A percentile compares a stretch with the other conserved stretches of the same genome.
Conservation (phyloP, 2,797 vertebrate genomes). For the Crenichthys baileyi region DNA sequence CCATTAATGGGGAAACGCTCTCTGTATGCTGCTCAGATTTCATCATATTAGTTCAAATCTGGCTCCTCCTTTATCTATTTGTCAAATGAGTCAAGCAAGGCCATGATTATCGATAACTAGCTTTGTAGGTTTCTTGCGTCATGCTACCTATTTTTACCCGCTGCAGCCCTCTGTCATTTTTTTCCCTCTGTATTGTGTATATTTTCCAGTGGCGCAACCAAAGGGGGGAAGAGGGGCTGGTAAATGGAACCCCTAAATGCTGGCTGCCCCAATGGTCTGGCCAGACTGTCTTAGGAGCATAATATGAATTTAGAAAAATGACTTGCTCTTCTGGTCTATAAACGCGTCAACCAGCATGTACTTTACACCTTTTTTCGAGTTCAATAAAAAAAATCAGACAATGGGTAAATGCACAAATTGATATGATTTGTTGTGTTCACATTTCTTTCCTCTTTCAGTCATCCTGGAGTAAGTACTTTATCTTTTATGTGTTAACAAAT, state of each 20-base stretch:
- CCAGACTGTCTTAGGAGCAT: neutral
- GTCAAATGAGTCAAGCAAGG: neutral
- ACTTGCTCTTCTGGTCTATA: too few species aligned
- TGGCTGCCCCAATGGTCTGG: neutral
- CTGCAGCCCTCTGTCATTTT: constrained; percentile 31
- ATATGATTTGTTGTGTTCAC: too few species aligned
- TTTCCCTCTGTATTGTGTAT: neutral
- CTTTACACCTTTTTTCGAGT: too few species aligned
- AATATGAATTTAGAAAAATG: neutral
- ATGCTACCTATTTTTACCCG: constrained; percentile 39
- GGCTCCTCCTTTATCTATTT: constrained; percentile 13
- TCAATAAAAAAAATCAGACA: too few species aligned
- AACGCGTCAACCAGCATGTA: too few species aligned
- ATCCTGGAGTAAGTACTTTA: too few species aligned
- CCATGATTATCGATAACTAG: neutral
- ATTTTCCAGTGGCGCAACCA: neutral
- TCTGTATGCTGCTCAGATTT: neutral
- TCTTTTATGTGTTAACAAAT: too few species aligned
- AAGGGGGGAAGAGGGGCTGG: too few species aligned
- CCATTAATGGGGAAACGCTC: neutral
- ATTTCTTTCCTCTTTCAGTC: too few species aligned
- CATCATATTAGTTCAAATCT: neutral
- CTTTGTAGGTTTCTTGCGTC: constrained; percentile 22
- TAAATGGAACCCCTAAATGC: neutral
- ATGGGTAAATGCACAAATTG: too few species aligned